These are phyloP conservation scores for Calyptommatus sinebrachiatus DNA, from an alignment of 2,113 vertebrate genomes.

Conservation along the genomic window DNA sequence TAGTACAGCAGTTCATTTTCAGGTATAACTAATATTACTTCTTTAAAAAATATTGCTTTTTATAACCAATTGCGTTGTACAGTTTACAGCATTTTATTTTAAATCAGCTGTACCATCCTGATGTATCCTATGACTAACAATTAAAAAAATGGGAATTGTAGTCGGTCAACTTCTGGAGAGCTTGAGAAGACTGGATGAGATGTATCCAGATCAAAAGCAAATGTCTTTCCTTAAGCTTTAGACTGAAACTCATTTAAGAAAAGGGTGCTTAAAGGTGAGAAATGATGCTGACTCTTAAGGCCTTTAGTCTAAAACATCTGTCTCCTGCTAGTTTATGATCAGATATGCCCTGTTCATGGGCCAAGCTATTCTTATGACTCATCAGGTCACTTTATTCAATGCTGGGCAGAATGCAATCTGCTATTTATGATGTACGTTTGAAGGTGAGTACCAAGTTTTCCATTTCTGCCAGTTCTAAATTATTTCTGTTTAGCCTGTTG, in stretches of 20 bases:
- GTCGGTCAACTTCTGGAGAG: too few relatives aligned
- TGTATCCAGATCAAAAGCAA: not conserved
- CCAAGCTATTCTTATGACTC: not conserved
- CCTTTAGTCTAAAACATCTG: not conserved
- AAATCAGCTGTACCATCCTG: too few relatives aligned
- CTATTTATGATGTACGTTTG: not conserved
- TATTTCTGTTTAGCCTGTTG: not conserved
- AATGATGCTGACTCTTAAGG: not conserved
- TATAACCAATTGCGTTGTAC: not conserved
- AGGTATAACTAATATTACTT: constrained; percentile 2
- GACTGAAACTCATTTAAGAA: not conserved
- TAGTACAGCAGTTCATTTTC: not conserved
- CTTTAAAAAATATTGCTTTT: not conserved
- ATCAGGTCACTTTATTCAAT: not conserved
- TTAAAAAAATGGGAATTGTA: too few relatives aligned
- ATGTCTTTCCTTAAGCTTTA: not conserved
- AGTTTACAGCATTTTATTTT: not conserved
- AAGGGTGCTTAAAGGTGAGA: not conserved
- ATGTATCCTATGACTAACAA: too few relatives aligned
- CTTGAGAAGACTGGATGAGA: not conserved
- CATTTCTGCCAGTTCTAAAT: not conserved
- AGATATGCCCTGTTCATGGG: not conserved
- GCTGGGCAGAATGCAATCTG: not conserved
- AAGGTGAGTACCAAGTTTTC: not conserved
- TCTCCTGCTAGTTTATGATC: not conserved